Evolutionary conservation across 2,888 invertebrate genomes (phyloP).

Genomic region (Hypena proboscidalis): DNA sequence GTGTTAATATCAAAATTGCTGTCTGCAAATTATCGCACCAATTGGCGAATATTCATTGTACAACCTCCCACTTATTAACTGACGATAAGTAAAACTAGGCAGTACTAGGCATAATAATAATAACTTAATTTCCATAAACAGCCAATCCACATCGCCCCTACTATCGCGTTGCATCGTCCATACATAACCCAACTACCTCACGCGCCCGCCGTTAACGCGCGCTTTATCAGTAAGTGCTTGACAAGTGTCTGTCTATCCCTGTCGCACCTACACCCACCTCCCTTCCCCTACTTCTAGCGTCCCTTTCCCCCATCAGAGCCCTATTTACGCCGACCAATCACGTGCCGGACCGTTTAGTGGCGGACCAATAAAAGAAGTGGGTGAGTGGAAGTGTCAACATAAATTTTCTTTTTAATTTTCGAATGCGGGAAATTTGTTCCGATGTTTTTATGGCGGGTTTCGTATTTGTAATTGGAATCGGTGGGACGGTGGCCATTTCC

Average conservation of each 20-base stretch:
- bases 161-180: slow-evolving; percentile 54
- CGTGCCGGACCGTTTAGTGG: slow-evolving; percentile 59
- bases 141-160: slow-evolving; percentile 56
- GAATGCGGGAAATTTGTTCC: slow-evolving; percentile 48
- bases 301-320: slow-evolving; percentile 69
- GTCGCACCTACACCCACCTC: slow-evolving; percentile 52
- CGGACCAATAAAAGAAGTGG: slow-evolving; percentile 80
- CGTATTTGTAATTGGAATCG: slow-evolving; percentile 35
- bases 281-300: slow-evolving; percentile 54
- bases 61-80: too few relatives aligned
- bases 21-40: too few relatives aligned
- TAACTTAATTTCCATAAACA: neutral
- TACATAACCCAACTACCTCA: slow-evolving; percentile 68
- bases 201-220: slow-evolving; percentile 69
- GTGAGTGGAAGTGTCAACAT: slow-evolving; percentile 79
- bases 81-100: too few relatives aligned
- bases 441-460: slow-evolving; percentile 35
- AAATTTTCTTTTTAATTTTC: slow-evolving; percentile 73
- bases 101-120: too few relatives aligned
- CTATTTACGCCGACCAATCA: slow-evolving; percentile 79
- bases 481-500: slow-evolving; percentile 26
- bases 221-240: slow-evolving; percentile 77
- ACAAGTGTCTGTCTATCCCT: slow-evolving; percentile 79
- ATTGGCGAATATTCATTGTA: too few relatives aligned
- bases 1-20: too few relatives aligned